These are phyloP conservation scores for Molothrus aeneus DNA, from an alignment of 2,797 vertebrate genomes.

Conservation along the genomic window DNA sequence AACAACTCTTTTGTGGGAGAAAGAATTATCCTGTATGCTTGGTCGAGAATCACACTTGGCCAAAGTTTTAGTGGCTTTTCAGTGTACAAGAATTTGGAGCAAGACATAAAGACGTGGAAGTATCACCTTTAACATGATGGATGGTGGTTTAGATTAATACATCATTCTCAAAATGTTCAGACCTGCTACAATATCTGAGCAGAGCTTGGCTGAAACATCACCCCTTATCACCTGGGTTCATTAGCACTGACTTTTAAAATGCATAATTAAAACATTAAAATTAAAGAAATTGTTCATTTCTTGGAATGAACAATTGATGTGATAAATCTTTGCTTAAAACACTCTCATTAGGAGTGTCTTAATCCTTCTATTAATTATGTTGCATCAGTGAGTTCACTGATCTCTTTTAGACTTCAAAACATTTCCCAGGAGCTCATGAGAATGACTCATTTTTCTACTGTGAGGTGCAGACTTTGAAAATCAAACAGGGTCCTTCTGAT, in stretches of 20 bases:
- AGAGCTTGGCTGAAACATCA: neutral
- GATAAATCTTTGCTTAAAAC: neutral
- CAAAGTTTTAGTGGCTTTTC: neutral
- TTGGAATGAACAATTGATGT: neutral
- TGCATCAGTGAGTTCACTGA: neutral
- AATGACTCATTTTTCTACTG: neutral
- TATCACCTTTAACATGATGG: neutral
- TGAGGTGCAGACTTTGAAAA: neutral
- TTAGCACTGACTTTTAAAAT: neutral
- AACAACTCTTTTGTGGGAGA: neutral
- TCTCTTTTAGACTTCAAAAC: neutral
- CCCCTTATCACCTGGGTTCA: rapidly evolving
- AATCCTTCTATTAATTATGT: neutral
- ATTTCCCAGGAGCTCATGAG: neutral
- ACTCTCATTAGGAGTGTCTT: neutral
- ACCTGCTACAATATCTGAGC: neutral
- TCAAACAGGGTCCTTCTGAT: neutral
- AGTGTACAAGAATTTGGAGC: neutral
- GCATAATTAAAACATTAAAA: neutral
- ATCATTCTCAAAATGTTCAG: neutral
- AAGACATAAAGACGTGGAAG: neutral
- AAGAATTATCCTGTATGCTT: neutral
- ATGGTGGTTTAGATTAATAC: neutral
- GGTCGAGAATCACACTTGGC: neutral
- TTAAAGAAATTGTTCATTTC: neutral